Evolutionary conservation across 2,113 vertebrate species (phyloP), one percentile per base, ranked within the genome.

Genomic region (Chaetodon trifascialis): DNA sequence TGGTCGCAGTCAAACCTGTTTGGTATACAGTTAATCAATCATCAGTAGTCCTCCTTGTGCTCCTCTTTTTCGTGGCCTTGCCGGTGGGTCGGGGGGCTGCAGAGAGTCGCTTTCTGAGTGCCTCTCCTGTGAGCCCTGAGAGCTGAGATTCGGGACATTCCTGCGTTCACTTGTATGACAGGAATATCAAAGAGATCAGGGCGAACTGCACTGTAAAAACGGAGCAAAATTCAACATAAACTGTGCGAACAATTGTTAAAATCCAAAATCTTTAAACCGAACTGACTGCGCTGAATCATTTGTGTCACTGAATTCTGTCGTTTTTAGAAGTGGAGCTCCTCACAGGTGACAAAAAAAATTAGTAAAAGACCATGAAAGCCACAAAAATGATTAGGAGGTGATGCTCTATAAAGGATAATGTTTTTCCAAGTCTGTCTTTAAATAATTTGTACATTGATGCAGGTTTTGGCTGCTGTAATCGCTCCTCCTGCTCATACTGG

Each of bases 101-200:
- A 76, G 73, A 76, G 80, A 76, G 83, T 23, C 25, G 75, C 78
- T 80, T 65, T 68, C 60, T 5, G 58, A 87, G 68, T 2, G 81
- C 42, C 36, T 74, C 70, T 83, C 68, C 80, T 85, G 30, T 42
- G 59, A 74, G 79, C 68, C 40, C 59, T 64, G 23, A 82, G 68
- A 16, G 74, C 67, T 90, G 68, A 86, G 89, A 89, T 88, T 85
- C n/a, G 4, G 78, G 83, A 85, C 62, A 83, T 83, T 89, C 86
- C 82, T 80, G 69, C 21, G 23, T 80, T 78, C 69, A 60, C 76
- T 58, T 63, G 64, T 73, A 62, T 86, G 81, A 90, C 64, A 75
- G 63, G 79, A 92, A 91, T 91, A 84, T 88, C 77, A 89, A 92
- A 79, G 58, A 89, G 79, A 70, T 63, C 44, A 84, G 82, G 12